A percentile compares a stretch with the other conserved stretches of the same genome.
Conservation (phyloP, 2,113 vertebrate genomes). For the Sialia sialis region DNA sequence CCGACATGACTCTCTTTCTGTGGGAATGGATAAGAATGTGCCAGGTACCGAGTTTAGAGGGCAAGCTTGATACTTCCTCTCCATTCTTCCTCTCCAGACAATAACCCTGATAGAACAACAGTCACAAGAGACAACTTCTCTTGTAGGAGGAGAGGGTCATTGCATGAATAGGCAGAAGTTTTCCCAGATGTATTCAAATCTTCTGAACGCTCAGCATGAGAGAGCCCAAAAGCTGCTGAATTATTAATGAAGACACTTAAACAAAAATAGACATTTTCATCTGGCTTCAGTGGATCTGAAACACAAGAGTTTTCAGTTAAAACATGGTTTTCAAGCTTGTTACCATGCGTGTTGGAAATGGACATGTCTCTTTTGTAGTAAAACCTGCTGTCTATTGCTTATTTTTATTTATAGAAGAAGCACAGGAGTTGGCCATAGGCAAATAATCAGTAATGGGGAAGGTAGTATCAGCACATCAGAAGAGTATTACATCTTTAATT, state of each 20-base stretch:
- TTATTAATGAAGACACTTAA: not conserved
- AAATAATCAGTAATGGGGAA: not conserved
- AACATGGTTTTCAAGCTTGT: not conserved
- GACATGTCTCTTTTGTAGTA: not conserved
- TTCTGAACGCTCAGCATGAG: not conserved
- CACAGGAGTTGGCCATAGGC: fast-evolving
- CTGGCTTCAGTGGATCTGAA: not conserved
- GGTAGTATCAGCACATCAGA: not conserved
- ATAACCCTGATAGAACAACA: not conserved
- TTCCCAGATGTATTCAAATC: not conserved
- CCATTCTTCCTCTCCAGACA: not conserved
- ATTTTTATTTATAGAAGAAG: fast-evolving
- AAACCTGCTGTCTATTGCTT: not conserved
- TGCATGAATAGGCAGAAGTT: not conserved
- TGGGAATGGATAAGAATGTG: not conserved
- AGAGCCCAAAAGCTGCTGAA: not conserved
- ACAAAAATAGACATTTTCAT: not conserved
- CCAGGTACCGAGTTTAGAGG: not conserved
- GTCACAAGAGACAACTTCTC: not conserved
- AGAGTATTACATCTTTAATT: not conserved
- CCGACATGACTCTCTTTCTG: not conserved
- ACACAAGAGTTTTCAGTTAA: not conserved
- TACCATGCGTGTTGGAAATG: not conserved
- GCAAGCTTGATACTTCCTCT: not conserved
- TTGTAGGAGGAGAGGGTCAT: not conserved